Base-by-base conservation (phyloP, 2,113 vertebrate species). In the Tor tambroides region DNA sequence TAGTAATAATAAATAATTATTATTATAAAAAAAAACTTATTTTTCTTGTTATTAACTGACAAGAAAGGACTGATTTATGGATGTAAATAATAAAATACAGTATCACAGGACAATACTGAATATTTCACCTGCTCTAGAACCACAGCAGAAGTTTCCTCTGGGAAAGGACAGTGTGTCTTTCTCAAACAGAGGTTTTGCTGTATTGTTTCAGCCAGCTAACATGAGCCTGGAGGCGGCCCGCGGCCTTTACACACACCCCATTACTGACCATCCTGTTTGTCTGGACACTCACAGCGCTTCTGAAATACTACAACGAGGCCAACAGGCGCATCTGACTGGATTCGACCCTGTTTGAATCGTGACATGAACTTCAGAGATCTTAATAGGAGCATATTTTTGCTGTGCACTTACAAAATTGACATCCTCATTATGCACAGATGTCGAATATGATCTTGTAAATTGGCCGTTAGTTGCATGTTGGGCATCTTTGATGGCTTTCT, bases 151-250 rank as follows among this genome's bases (percentile, higher is more conserved):
- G 69, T 72, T n/a, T 72, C 35, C 35, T 72, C 69, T 6, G 32
- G 49, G 87, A 71, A 72, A 41, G 35, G 35, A 41, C 35, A 72
- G 35, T 12, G 69, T 38, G 69, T 72, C 4, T 17, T 38, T 38
- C 8, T 23, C 9, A 38, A 23, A 38, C 19, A 72, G 69, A 38
- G 69, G 32, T 38, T 72, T 71, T 23, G 9, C 9, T 72, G 67
- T 72, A 38, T 41, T 41, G 69, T 72, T 72, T 72, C 6, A 41
- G 69, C 69, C 69, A 72, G 21, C 35, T 83, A 76, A 83, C 71
- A 51, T 21, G 59, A 35, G 38, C 32, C 41, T 63, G 51, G 28
- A 17, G 15, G 69, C 32, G 32, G 32, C 32, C 32, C 8, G 32
- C 2, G 69, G 69, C 69, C 35, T 72, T 72, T 41, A 72, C 32